Conservation (phyloP, 1,140 invertebrate species). For the Piezodorus guildinii region DNA sequence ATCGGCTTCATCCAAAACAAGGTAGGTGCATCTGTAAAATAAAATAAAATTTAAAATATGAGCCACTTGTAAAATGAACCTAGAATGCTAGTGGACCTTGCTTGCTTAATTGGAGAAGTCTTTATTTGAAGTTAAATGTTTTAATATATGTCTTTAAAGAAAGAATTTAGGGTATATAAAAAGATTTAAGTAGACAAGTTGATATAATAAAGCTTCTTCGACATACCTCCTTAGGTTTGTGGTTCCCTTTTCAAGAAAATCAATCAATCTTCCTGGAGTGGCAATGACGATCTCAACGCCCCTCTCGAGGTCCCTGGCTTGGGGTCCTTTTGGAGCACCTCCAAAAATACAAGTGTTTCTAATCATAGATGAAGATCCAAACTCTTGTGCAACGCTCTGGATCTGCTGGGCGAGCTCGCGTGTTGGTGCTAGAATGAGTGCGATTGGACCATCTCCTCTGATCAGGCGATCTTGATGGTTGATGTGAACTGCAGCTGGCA, state of each 20-base stretch:
- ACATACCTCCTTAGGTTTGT: slow-evolving; percentile 61
- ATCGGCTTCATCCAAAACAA: slow-evolving; percentile 90
- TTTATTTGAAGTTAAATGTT: too few relatives aligned
- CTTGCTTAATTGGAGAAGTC: too few relatives aligned
- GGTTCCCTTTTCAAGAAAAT: slow-evolving; percentile 74
- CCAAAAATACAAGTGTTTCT: slow-evolving; percentile 81
- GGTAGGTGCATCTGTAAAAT: slow-evolving; percentile 60
- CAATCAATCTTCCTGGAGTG: slow-evolving; percentile 80
- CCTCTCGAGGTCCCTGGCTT: slow-evolving; percentile 63
- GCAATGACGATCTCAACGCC: slow-evolving; percentile 75
- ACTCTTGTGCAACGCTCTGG: slow-evolving; percentile 55
- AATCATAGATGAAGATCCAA: slow-evolving; percentile 59
- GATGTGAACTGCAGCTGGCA: slow-evolving; percentile 62
- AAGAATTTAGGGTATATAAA: too few relatives aligned
- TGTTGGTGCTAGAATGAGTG: slow-evolving; percentile 66
- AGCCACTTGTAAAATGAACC: too few relatives aligned
- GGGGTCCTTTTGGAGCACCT: slow-evolving; percentile 66
- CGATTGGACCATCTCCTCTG: slow-evolving; percentile 60
- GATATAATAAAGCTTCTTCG: not conserved
- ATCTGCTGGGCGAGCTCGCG: slow-evolving; percentile 74
- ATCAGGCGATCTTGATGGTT: slow-evolving; percentile 53
- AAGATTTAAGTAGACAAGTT: too few relatives aligned
- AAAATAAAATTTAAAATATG: not conserved
- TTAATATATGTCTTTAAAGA: too few relatives aligned
- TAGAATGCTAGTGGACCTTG: too few relatives aligned